These are phyloP conservation scores for Oreochromis niloticus DNA, from an alignment of 2,113 vertebrate species.

Conservation along the genomic window DNA sequence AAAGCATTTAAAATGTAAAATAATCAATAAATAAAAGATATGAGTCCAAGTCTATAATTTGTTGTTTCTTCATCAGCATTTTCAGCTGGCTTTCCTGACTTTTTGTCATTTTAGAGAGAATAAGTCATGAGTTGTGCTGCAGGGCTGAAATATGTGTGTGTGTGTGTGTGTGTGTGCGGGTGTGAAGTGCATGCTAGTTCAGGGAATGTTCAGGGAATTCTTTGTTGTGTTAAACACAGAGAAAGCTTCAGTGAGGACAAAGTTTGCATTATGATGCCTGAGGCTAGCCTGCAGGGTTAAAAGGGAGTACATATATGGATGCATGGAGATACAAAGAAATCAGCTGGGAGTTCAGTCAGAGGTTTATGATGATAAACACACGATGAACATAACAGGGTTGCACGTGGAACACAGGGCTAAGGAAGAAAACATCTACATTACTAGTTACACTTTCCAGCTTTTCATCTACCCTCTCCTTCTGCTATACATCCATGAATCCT, in stretches of 20 bases:
- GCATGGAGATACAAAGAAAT: neutral
- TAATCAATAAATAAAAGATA: neutral
- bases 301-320: neutral
- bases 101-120: conserved; percentile 38
- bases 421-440: neutral
- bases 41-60: neutral
- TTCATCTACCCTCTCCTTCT: neutral
- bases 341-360: conserved; percentile 25
- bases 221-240: conserved; percentile 8
- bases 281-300: neutral
- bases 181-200: neutral
- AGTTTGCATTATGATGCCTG: neutral
- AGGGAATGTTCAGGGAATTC: conserved; percentile 9
- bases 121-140: conserved; percentile 47
- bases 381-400: neutral
- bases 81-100: neutral
- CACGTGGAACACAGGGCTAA: neutral
- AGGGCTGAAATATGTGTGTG: neutral
- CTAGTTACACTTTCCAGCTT: neutral
- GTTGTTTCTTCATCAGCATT: neutral
- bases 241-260: neutral
- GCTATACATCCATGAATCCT: neutral
- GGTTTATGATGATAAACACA: neutral
- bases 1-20: neutral
- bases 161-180: neutral